Conservation (phyloP, 1,140 invertebrate genomes). For the Anthonomus grandis region DNA sequence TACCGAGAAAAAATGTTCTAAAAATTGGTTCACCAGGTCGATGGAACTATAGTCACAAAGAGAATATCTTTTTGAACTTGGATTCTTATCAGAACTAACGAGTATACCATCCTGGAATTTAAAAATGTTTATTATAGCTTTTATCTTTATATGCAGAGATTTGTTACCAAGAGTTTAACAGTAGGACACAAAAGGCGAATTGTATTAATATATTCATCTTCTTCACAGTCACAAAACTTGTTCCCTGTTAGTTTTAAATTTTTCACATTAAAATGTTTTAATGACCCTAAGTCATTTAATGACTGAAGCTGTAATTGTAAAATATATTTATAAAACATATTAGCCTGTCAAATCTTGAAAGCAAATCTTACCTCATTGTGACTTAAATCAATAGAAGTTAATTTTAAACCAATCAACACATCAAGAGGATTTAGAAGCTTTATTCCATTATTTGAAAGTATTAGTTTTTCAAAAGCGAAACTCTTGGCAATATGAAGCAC, state of each 20-base stretch:
- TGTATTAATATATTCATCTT: slow-evolving; percentile 68
- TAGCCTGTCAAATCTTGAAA: slow-evolving; percentile 26
- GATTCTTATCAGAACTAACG: slow-evolving; percentile 59
- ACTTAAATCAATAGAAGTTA: slow-evolving; percentile 50
- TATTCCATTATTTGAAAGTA: slow-evolving; percentile 51
- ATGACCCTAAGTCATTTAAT: slow-evolving; percentile 60
- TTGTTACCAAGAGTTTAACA: slow-evolving; percentile 39
- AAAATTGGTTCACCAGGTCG: slow-evolving; percentile 67
- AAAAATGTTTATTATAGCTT: too few relatives aligned
- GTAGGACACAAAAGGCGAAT: slow-evolving; percentile 34
- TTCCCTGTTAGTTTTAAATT: slow-evolving; percentile 77
- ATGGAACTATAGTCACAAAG: slow-evolving; percentile 60
- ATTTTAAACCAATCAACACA: slow-evolving; percentile 39
- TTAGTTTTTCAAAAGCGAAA: slow-evolving; percentile 44
- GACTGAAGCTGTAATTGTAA: slow-evolving; percentile 61
- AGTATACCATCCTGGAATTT: slow-evolving; percentile 72
- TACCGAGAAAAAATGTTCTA: slow-evolving; percentile 78
- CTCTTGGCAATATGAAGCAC: slow-evolving; percentile 51
- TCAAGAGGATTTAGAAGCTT: slow-evolving; percentile 46
- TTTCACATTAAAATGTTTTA: slow-evolving; percentile 66
- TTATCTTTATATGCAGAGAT: slow-evolving; percentile 7
- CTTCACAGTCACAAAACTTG: slow-evolving; percentile 72
- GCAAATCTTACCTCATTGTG: slow-evolving; percentile 47
- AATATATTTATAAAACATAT: not conserved
- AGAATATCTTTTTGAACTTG: slow-evolving; percentile 63